Percentiles rank a stretch among this genome's conserved stretches.
Conservation (phyloP, 2,888 invertebrate species). For the Coenonympha arcania region DNA sequence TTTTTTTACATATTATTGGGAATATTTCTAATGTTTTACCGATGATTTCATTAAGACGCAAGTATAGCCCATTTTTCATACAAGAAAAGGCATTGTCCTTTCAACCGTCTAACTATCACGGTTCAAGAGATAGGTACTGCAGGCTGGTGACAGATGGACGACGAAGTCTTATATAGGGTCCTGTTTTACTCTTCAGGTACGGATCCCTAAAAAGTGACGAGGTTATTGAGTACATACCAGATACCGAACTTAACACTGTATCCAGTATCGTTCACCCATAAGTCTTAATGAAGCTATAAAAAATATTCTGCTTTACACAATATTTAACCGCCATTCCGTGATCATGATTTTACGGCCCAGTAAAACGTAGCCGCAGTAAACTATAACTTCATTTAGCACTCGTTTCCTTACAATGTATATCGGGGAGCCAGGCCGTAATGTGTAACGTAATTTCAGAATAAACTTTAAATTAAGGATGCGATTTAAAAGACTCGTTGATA, state of each 20-base stretch:
- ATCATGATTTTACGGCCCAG: slow-evolving; percentile 34
- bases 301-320: slow-evolving; percentile 31
- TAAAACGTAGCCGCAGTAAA: slow-evolving; percentile 28
- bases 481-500: neutral
- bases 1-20: too few species aligned
- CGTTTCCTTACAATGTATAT: slow-evolving; percentile 30
- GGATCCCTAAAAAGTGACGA: neutral
- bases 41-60: too few species aligned
- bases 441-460: slow-evolving; percentile 2
- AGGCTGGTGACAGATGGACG: too few species aligned
- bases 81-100: too few species aligned
- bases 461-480: slow-evolving; percentile 3
- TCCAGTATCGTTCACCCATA: slow-evolving; percentile 12
- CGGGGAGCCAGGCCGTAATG: neutral
- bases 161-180: too few species aligned
- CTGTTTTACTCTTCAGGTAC: too few species aligned
- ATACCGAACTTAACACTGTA: slow-evolving; percentile 7
- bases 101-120: too few species aligned
- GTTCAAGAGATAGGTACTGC: too few species aligned
- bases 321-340: slow-evolving; percentile 36
- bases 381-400: slow-evolving; percentile 39
- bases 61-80: too few species aligned
- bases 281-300: slow-evolving; percentile 36
- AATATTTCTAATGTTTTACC: too few species aligned
- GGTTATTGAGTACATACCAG: neutral